phyloP scores from a whole-genome alignment of 2,888 invertebrate genomes.

The Aphodius granarius region DNA sequence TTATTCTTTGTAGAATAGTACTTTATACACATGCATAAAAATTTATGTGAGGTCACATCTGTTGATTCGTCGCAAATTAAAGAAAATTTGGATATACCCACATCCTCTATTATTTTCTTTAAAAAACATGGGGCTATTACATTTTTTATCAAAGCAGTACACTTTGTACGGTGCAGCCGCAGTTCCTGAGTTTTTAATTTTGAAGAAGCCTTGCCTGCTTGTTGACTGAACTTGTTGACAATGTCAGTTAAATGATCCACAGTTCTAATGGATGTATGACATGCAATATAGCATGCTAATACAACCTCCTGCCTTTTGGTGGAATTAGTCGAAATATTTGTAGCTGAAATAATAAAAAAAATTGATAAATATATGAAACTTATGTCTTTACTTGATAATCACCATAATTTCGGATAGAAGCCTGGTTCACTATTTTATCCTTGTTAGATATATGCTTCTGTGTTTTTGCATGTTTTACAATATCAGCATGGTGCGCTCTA shows the following conservation, averaged over 20 bases:
- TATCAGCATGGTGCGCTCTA: too few relatives aligned
- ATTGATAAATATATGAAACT: too few relatives aligned
- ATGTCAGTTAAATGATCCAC: conserved; percentile 8
- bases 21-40: conserved; percentile 14
- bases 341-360: too few relatives aligned
- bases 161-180: conserved; percentile 11
- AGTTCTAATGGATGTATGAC: conserved; percentile 5
- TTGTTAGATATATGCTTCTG: too few relatives aligned
- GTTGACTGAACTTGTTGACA: neutral
- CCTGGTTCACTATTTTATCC: too few relatives aligned
- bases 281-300: neutral
- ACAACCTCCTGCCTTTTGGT: conserved; percentile 4
- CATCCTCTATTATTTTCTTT: conserved; percentile 7
- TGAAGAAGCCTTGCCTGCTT: neutral
- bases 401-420: too few relatives aligned
- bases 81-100: neutral
- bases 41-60: conserved; percentile 6
- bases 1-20: conserved; percentile 32
- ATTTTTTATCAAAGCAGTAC: conserved; percentile 8
- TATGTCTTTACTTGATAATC: too few relatives aligned
- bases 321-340: too few relatives aligned
- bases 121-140: conserved; percentile 12
- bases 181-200: neutral
- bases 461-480: too few relatives aligned
- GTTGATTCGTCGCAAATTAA: conserved; percentile 13